Evolutionary conservation across 1,140 invertebrate species (phyloP), one percentile per base, ranked within the genome.

Genomic region (Triops longicaudatus): DNA sequence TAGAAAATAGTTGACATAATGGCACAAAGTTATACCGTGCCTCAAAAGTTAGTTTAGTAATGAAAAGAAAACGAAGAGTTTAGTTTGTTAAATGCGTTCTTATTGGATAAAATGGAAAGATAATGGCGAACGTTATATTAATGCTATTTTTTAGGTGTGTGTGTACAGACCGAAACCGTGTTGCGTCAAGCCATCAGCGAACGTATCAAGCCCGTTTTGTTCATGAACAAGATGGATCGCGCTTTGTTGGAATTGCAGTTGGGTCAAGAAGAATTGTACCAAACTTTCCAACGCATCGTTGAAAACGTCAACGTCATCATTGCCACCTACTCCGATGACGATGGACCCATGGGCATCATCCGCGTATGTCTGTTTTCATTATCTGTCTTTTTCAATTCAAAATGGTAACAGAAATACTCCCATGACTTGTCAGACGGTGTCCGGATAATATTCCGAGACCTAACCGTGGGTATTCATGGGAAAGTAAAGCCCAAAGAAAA

Each of bases 201-300:
- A 86, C 92, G 97, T 84, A 99, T 99, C 82, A 98, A 98, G 91
- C 97, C 97, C 76, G 95, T 99, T 82, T 88, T 99, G 79, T 99
- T 99, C 91, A 98, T 99, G 97, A 99, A 99, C 92, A 99, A 99
- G 87, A 98, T 99, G 97, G 98, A 99, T 87, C 92, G 97, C 82
- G 97, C 96, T 81, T 88, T 99, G 50, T 87, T 98, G 1, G 97
- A 98, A 85, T 86, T 99, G 82, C 96, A 99, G 84, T 86, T 98
- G 80, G 96, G 95, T 74, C 90, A 93, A 80, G 98, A 99, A 88
- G 96, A 98, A 85, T 87, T 99, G 26, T 99, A 97, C 86, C 98
- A 99, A 87, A 98, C 96, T 83, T 99, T 99, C 91, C 96, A 98
- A 86, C 93, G 97, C 89, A 99, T 98, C 86, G 96, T 99, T 81